phyloP scores from a whole-genome alignment of 2,888 invertebrate genomes.

The Myopa tessellatipennis region DNA sequence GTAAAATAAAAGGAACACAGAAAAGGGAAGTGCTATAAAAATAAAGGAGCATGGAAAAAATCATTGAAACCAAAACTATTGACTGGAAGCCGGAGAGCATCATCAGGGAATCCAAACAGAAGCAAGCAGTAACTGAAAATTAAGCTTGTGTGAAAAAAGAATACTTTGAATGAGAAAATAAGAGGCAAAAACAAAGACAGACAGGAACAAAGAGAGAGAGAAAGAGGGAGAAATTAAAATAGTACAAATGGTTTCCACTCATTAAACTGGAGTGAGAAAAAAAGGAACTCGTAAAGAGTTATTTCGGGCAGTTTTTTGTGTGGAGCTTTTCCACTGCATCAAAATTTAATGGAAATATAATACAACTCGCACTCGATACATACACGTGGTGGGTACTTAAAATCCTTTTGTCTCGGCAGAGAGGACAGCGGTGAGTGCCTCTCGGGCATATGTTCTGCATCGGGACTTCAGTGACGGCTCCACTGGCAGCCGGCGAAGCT shows the following conservation, averaged over 20 bases:
- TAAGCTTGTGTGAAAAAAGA: too few species aligned
- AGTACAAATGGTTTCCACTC: slow-evolving; percentile 16
- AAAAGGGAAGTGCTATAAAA: too few species aligned
- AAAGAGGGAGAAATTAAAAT: background rate
- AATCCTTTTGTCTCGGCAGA: slow-evolving; percentile 5
- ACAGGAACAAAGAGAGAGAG: background rate
- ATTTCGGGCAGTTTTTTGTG: background rate
- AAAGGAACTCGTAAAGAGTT: background rate
- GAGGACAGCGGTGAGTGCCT: background rate
- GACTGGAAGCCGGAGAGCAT: too few species aligned
- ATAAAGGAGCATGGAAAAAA: too few species aligned
- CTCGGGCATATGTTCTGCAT: background rate
- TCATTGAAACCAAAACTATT: too few species aligned
- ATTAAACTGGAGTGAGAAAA: background rate
- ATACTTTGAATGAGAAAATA: too few species aligned
- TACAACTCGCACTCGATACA: background rate
- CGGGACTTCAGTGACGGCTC: background rate
- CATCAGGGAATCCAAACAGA: too few species aligned
- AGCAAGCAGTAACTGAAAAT: too few species aligned
- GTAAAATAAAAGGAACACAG: too few species aligned
- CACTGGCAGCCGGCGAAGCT: slow-evolving; percentile 44
- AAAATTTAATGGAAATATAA: slow-evolving; percentile 21
- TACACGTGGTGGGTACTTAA: slow-evolving; percentile 7
- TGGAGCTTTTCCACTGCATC: background rate
- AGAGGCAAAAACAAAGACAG: too few species aligned